A percentile compares a stretch with the other conserved stretches of the same genome.
Evolutionary conservation across 2,113 vertebrate genomes (phyloP).

Genomic region (Hydrochoerus hydrochaeris): DNA sequence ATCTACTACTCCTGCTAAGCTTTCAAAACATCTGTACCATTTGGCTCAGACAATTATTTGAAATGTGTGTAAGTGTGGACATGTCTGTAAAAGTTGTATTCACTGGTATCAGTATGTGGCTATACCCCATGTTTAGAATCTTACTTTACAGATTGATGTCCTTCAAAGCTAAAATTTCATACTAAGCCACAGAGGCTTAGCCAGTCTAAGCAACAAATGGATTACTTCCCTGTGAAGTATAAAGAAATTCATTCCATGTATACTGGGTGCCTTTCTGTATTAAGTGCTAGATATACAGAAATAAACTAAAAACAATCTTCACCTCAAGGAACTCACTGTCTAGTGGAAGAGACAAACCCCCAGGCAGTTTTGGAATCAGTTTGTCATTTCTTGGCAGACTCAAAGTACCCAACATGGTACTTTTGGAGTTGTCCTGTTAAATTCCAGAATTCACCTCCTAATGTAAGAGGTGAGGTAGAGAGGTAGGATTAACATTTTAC

Average conservation of each 20-base stretch:
- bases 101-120: neutral
- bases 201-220: slow-evolving; percentile 12
- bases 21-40: neutral
- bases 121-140: neutral
- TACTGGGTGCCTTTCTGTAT: neutral
- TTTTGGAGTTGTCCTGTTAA: slow-evolving; percentile 37
- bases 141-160: neutral
- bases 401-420: neutral
- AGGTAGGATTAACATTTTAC: neutral
- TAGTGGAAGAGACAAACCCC: neutral
- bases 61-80: neutral
- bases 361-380: slow-evolving; percentile 2
- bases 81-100: neutral
- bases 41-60: slow-evolving; percentile 26
- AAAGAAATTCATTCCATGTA: slow-evolving; percentile 32
- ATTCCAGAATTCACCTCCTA: slow-evolving; percentile 30
- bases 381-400: slow-evolving; percentile 25
- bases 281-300: neutral
- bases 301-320: neutral
- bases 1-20: neutral
- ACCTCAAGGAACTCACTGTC: neutral
- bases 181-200: neutral
- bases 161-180: slow-evolving; percentile 11
- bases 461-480: neutral
- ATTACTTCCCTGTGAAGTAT: neutral